These are phyloP conservation scores for Idris sp. DNA, from an alignment of 1,140 invertebrate genomes.

Conservation along the genomic window DNA sequence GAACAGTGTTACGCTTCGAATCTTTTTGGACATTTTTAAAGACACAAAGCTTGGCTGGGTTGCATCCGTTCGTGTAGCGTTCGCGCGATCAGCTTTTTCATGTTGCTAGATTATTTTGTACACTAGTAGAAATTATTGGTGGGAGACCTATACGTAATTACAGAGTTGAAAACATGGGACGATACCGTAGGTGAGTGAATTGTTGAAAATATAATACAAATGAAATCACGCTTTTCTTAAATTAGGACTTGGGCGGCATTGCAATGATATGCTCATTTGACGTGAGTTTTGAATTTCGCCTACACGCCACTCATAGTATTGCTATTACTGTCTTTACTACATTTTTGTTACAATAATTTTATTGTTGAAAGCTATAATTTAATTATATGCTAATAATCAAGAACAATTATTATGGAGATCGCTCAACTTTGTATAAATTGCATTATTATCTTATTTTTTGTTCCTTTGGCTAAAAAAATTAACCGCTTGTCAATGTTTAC, in stretches of 20 bases:
- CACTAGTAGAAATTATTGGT: slow-evolving; percentile 9
- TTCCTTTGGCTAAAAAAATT: no score
- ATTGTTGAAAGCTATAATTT: neutral
- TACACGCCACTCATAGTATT: no score
- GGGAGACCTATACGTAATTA: no score
- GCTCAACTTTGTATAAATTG: no score
- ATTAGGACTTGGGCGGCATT: slow-evolving; percentile 15
- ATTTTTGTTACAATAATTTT: neutral
- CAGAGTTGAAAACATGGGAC: neutral
- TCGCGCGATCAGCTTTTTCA: slow-evolving; percentile 2
- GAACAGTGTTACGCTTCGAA: slow-evolving; percentile 1
- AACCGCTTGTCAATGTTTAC: no score
- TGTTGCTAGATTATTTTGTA: neutral
- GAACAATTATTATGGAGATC: no score
- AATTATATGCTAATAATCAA: no score
- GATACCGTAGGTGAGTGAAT: slow-evolving; percentile 29
- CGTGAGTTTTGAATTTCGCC: slow-evolving; percentile 2
- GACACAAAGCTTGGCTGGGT: slow-evolving; percentile 32
- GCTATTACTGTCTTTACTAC: no score
- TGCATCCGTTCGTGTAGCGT: slow-evolving; percentile 9
- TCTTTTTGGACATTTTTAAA: slow-evolving; percentile 25
- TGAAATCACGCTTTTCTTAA: neutral
- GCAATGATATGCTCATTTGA: slow-evolving; percentile 20
- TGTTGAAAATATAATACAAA: no score
- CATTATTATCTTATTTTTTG: no score